Evolutionary conservation across 2,888 invertebrate genomes (phyloP).

Genomic region (Lasius platythorax): DNA sequence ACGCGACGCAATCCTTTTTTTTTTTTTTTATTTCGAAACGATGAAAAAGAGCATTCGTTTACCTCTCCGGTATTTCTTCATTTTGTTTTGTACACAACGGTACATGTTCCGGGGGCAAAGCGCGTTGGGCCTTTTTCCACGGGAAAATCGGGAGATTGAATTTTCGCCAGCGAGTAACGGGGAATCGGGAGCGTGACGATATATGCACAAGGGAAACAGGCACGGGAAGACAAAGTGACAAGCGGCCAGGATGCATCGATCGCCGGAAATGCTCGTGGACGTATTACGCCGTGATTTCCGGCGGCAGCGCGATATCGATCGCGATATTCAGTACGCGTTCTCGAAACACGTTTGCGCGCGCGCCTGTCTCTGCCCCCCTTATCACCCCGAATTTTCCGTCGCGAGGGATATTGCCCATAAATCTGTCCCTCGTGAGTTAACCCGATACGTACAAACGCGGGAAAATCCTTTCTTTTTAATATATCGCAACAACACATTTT

Average conservation of each 20-base stretch:
- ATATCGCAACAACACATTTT: conserved; percentile 40
- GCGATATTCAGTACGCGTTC: conserved; percentile 19
- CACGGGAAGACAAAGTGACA: conserved; percentile 41
- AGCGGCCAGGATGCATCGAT: conserved; percentile 38
- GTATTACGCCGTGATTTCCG: conserved; percentile 46
- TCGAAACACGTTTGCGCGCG: conserved; percentile 35
- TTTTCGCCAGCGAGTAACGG: conserved; percentile 19
- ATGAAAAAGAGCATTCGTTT: conserved; percentile 30
- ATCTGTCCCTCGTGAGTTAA: conserved; percentile 46
- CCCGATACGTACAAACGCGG: conserved; percentile 42
- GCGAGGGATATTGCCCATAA: conserved; percentile 51
- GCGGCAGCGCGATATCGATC: conserved; percentile 26
- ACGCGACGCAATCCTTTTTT: background rate
- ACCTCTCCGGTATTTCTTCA: conserved; percentile 14
- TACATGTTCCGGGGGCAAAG: conserved; percentile 38
- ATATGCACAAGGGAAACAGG: background rate
- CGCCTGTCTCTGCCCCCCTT: background rate
- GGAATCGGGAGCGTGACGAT: background rate
- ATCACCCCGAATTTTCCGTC: conserved; percentile 49
- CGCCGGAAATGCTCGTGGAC: conserved; percentile 39
- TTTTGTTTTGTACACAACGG: conserved; percentile 33
- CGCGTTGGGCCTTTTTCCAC: conserved; percentile 18
- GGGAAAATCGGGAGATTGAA: conserved; percentile 57
- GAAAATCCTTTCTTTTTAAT: conserved; percentile 43
- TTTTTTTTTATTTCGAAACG: background rate